phyloP scores from a whole-genome alignment of 2,113 vertebrate genomes.

The Stegostoma tigrinum region DNA sequence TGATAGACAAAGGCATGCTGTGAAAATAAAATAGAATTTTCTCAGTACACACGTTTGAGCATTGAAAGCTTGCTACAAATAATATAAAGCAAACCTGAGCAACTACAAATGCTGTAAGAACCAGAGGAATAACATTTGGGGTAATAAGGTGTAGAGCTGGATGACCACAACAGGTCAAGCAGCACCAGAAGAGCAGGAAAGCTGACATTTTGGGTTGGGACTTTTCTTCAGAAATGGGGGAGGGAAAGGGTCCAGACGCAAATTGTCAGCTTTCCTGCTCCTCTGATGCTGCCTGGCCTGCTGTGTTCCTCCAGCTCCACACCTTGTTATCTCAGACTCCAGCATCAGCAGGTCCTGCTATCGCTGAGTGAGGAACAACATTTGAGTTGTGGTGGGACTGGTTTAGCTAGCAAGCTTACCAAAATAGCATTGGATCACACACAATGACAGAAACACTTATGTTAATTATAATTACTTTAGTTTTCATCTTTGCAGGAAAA shows the following conservation, averaged over 20 bases:
- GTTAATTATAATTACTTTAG: not conserved
- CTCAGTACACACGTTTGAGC: not conserved
- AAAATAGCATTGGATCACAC: not conserved
- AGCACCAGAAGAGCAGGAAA: too few relatives aligned
- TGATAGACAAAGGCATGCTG: not conserved
- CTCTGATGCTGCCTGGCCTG: too few relatives aligned
- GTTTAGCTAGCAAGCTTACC: not conserved
- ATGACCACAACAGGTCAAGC: too few relatives aligned
- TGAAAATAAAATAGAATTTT: not conserved
- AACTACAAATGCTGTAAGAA: not conserved
- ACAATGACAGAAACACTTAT: not conserved
- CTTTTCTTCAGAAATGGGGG: too few relatives aligned
- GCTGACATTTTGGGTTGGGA: too few relatives aligned
- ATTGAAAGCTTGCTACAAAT: not conserved
- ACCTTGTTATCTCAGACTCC: too few relatives aligned
- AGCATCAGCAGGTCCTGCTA: too few relatives aligned
- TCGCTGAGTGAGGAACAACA: not conserved
- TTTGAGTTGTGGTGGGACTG: not conserved
- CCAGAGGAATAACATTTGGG: not conserved
- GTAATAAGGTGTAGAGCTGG: too few relatives aligned
- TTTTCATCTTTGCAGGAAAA: not conserved
- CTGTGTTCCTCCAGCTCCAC: too few relatives aligned
- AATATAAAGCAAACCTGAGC: not conserved
- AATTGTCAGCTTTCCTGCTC: too few relatives aligned
- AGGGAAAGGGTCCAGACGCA: too few relatives aligned